phyloP scores from a whole-genome alignment of 2,113 vertebrate genomes.

The Coryphaenoides rupestris region DNA sequence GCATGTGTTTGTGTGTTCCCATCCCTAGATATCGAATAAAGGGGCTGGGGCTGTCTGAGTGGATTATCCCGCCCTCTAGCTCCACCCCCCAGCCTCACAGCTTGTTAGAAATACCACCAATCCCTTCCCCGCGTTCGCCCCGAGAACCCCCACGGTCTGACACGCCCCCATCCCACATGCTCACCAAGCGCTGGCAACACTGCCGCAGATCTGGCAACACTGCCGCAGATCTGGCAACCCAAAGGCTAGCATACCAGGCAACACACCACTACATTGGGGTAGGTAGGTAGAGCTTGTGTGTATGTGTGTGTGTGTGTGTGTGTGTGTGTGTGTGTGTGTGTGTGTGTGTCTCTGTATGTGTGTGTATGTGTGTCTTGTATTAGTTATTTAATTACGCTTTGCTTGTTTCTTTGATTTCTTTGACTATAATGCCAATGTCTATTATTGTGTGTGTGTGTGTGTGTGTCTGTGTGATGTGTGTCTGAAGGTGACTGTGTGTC shows the following conservation, averaged over 20 bases:
- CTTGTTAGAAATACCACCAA: conserved; percentile 46
- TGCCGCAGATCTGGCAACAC: conserved; percentile 32
- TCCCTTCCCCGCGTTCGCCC: conserved; percentile 36
- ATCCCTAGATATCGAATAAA: not conserved
- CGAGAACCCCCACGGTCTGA: conserved; percentile 21
- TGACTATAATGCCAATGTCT: no score
- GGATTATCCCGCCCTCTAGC: conserved; percentile 40
- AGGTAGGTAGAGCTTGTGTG: not conserved
- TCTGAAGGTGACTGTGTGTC: no score
- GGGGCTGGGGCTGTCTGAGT: conserved; percentile 10
- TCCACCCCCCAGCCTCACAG: conserved; percentile 10
- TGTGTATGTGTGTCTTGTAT: conserved; percentile 15
- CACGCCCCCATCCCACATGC: conserved; percentile 27
- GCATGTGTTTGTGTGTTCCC: not conserved
- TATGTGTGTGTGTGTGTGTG: conserved; percentile 5
- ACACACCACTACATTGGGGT: not conserved
- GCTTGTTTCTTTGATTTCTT: no score
- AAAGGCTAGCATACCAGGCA: not conserved
- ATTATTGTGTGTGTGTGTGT: no score
- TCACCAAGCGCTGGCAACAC: conserved; percentile 27
- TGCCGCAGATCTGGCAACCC: conserved; percentile 32
- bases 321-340: not conserved
- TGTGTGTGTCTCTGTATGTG: conserved; percentile 1
- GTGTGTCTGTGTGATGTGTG: no score
- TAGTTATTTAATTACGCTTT: no score